These are phyloP conservation scores for Ditylenchus dipsaci DNA, from an alignment of 1,140 invertebrate genomes.

Conservation along the genomic window DNA sequence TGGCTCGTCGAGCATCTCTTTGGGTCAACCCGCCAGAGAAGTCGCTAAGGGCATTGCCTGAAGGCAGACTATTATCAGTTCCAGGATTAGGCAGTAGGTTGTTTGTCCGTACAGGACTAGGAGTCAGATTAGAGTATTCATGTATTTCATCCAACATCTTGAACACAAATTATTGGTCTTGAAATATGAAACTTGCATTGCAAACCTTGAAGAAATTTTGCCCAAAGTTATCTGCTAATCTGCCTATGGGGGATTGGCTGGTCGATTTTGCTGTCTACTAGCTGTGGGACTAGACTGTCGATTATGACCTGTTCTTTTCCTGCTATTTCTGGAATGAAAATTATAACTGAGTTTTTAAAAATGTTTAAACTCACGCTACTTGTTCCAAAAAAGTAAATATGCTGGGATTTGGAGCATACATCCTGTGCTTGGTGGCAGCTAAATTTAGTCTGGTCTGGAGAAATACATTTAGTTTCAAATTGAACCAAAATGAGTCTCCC, in stretches of 20 bases:
- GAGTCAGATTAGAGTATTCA: slow-evolving; percentile 38
- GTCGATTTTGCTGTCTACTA: slow-evolving; percentile 8
- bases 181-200: no score
- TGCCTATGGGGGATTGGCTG: slow-evolving; percentile 12
- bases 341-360: background rate
- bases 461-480: no score
- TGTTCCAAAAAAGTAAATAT: background rate
- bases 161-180: slow-evolving; percentile 7
- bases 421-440: no score
- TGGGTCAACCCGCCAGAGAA: slow-evolving; percentile 4
- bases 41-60: background rate
- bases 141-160: slow-evolving; percentile 40
- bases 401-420: no score
- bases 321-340: background rate
- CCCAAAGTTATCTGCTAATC: slow-evolving; percentile 39
- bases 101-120: background rate
- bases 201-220: slow-evolving; percentile 36
- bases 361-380: background rate
- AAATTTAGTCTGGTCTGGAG: no score
- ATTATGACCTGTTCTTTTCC: background rate
- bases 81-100: background rate
- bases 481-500: no score
- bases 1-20: background rate
- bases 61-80: background rate
- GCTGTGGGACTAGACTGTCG: background rate